phyloP scores from a whole-genome alignment of 2,113 vertebrate species.

The Catharus fuscescens region DNA sequence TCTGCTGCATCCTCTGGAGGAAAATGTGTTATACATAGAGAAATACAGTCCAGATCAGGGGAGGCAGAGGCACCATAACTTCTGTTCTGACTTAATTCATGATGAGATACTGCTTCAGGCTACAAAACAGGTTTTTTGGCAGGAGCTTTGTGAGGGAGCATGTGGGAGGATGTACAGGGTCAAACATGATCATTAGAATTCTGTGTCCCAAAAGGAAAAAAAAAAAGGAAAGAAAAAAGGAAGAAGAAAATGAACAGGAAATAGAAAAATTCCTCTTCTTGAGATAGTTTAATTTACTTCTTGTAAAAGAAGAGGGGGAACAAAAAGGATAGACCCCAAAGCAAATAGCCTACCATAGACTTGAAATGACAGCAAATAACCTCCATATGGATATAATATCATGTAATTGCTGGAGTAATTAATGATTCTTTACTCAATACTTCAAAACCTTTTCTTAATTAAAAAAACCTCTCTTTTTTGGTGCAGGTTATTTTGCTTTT shows the following conservation, averaged over 20 bases:
- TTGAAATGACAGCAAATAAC: constrained; percentile 2
- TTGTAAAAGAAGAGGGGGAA: background rate
- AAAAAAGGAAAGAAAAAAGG: background rate
- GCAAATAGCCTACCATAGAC: constrained; percentile 7
- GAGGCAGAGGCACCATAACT: background rate
- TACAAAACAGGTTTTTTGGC: constrained; percentile 17
- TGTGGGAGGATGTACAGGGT: background rate
- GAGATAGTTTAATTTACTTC: constrained; percentile 22
- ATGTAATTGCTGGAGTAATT: background rate
- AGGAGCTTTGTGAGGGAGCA: background rate
- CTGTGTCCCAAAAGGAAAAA: background rate
- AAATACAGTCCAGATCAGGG: background rate
- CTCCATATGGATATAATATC: background rate
- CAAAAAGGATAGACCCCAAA: background rate
- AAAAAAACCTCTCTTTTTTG: background rate
- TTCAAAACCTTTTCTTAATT: constrained; percentile 44
- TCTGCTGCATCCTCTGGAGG: background rate
- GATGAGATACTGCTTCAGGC: background rate
- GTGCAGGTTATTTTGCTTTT: background rate
- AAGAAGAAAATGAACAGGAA: constrained; percentile 46
- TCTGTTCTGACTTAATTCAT: background rate
- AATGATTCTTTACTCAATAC: background rate
- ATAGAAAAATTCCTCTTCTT: constrained; percentile 50
- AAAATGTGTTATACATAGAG: background rate
- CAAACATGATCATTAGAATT: background rate